Evolutionary conservation across 53 echinoderm and acorn worm genomes (phyloP), one percentile per base, ranked within the genome.

Genomic region (Mesocentrotus franciscanus): DNA sequence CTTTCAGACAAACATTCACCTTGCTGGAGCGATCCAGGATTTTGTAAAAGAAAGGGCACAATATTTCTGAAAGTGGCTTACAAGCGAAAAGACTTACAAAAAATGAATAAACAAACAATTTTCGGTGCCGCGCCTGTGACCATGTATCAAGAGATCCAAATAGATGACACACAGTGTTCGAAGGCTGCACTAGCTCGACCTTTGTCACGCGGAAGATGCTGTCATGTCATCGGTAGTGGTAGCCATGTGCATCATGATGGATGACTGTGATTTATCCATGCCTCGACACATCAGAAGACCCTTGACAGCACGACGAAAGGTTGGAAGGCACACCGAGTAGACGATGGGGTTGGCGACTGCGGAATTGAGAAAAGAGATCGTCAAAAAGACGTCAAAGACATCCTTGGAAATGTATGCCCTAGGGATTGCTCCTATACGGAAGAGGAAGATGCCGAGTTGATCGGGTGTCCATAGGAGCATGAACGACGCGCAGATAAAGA

Each of bases 391-490:
- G 85, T 71, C 61, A 22, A 61, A 61, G 39, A 24, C 87, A 1
- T n/a, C 64, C 42, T 5, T 85, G 6, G 84, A 60, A 0, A 17
- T 22, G 32, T 71, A 85, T 17, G 39, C 2, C 62, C 33, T 36
- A 1, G 58, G n/a, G 55, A 85, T 17, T 13, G 13, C 68, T 8
- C 30, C 27, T 22, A 94, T 24, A 70, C 85, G 60, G n/a, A n/a
- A 56, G 4, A 94, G 95, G 66, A 94, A 64, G 55, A 64, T 85
- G 13, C 62, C 85, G 5, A 94, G 34, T 36, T 94, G 95, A 85
- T 85, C 87, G 26, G 95, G 95, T 5, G 95, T 94, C 87, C 85
- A 94, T 1, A 85, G 68, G 17, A 94, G 16, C n/a, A 94, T 85
- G 68, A 94, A 85, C 1, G 95, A 71, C 5, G 32, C 56, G 30